Percentiles rank a stretch among this genome's conserved stretches.
phyloP scores from a whole-genome alignment of 2,888 invertebrate genomes.

The Ommatoiulus sabulosus region DNA sequence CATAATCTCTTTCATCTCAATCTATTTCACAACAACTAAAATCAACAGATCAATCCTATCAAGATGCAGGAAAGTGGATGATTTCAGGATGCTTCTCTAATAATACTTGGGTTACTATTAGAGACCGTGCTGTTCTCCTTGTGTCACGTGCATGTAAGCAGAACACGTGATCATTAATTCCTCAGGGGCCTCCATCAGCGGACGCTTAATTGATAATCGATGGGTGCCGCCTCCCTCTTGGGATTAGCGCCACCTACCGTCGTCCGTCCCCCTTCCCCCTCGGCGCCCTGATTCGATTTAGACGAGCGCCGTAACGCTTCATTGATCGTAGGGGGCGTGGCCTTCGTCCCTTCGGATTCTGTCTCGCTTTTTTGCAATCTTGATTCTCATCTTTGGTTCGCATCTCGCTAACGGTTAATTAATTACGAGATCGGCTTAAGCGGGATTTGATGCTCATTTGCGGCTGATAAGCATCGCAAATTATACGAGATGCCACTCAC shows the following conservation, averaged over 20 bases:
- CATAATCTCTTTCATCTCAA: no score
- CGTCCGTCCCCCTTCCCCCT: not conserved
- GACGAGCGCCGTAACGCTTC: not conserved
- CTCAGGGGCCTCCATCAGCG: not conserved
- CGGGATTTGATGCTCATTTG: constrained; percentile 19
- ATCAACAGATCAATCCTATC: no score
- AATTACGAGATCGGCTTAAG: constrained; percentile 34
- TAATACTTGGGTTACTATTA: not conserved
- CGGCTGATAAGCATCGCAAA: not conserved
- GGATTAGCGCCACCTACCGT: constrained; percentile 22
- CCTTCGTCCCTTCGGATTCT: not conserved
- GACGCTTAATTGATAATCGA: not conserved
- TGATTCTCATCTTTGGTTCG: not conserved
- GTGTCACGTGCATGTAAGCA: not conserved
- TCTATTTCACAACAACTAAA: no score
- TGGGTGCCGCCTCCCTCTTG: constrained; percentile 28
- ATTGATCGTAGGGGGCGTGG: not conserved
- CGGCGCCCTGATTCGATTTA: not conserved
- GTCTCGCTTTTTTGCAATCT: not conserved
- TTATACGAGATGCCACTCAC: not conserved
- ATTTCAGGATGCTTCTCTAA: not conserved
- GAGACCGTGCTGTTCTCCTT: no score
- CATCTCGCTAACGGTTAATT: constrained; percentile 21
- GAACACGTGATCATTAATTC: not conserved
- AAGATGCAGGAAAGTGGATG: no score